Evolutionary conservation across 2,113 vertebrate genomes (phyloP), one percentile per base, ranked within the genome.

Genomic region (Formicarius rufipectus): DNA sequence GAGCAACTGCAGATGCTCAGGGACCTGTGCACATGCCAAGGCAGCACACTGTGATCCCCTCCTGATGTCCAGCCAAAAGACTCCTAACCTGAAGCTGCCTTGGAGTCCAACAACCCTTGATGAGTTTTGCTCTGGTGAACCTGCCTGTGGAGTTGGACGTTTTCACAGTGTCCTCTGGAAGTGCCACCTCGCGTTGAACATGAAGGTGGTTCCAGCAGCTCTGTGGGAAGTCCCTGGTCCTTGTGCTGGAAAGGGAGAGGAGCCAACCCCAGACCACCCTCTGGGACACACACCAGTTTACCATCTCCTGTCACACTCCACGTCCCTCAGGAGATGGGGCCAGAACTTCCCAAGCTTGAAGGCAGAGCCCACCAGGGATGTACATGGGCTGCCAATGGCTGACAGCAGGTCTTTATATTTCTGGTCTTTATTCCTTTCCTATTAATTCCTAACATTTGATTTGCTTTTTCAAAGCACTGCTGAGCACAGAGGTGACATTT

Each of bases 401-500:
- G 87, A 67, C 80, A 94, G 84, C 60, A 84, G 63, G 93, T 82
- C 87, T 84, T 81, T 44, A 20, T 25, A 44, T 23, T 68, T 82
- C 84, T 37, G 44, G 33, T 77, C 87, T 93, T 78, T 39, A 55
- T 71, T 94, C 77, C 45, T 89, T 91, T 86, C 76, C 28, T 81
- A 79, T 58, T 76, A 93, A 94, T 81, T 91, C 84, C 73, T 62
- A 95, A 67, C 80, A 71, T 91, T 84, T 71, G 73, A 89, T 96
- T 94, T 77, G 45, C 87, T 91, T 94, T 88, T 80, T 71, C 4
- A 25, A 81, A 85, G 31, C 45, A 53, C 79, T 83, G 83, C 55
- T 0, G 17, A 87, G 91, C 84, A 30, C 76, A 94, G 80, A 89
- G 64, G 75, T 96, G 95, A 95, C 93, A 95, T 95, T 95, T 96